phyloP scores from a whole-genome alignment of 1,140 invertebrate species.

The Batillaria attramentaria region DNA sequence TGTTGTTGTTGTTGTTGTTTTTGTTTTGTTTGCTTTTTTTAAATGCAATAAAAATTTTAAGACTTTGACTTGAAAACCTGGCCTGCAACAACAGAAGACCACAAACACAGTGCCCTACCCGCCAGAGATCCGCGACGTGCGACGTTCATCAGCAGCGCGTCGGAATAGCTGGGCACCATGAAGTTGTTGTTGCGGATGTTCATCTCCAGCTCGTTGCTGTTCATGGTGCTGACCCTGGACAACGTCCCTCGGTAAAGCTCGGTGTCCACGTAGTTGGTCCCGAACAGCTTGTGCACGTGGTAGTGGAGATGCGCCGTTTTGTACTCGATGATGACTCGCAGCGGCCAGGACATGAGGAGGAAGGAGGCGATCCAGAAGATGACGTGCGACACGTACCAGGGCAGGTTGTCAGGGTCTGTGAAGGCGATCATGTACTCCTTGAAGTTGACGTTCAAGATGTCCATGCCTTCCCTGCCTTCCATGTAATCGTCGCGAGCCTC shows the following conservation, averaged over 20 bases:
- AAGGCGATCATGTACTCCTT: constrained; percentile 81
- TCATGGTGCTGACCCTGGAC: constrained; percentile 77
- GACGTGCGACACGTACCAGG: constrained; percentile 76
- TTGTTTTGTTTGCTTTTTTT: too few relatives aligned
- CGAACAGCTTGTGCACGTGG: constrained; percentile 76
- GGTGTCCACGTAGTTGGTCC: constrained; percentile 70
- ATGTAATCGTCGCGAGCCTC: constrained; percentile 89
- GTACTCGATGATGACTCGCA: constrained; percentile 86
- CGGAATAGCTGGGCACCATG: constrained; percentile 80
- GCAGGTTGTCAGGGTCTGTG: constrained; percentile 77
- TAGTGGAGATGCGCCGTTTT: constrained; percentile 89
- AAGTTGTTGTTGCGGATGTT: constrained; percentile 79
- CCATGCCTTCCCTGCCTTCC: constrained; percentile 90
- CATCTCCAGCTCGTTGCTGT: constrained; percentile 76
- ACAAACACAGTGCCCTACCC: too few relatives aligned
- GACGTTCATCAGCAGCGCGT: constrained; percentile 78
- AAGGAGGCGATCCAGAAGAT: constrained; percentile 84
- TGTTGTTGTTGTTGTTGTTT: too few relatives aligned
- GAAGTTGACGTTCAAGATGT: constrained; percentile 80
- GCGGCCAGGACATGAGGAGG: constrained; percentile 87
- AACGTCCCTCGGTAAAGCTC: constrained; percentile 73
- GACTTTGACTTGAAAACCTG: too few relatives aligned
- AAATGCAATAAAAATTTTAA: too few relatives aligned
- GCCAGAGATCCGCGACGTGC: constrained; percentile 6
- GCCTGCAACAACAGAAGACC: too few relatives aligned